Conservation (phyloP, 2,113 vertebrate species). For the Heterocephalus glaber region DNA sequence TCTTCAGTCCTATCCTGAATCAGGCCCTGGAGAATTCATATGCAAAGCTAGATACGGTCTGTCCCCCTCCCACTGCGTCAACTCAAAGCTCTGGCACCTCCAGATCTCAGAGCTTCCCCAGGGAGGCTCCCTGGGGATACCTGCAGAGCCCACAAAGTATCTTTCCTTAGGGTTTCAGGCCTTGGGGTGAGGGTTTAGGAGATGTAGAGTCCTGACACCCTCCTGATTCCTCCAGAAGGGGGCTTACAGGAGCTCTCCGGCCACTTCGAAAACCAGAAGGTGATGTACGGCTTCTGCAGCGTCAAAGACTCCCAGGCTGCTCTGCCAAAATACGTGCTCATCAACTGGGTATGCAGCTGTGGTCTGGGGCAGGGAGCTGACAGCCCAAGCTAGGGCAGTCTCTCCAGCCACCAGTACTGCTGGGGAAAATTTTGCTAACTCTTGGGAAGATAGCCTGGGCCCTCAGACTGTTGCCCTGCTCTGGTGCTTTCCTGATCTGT, state of each 20-base stretch:
- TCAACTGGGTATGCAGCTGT: slow-evolving; percentile 94
- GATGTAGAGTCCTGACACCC: background rate
- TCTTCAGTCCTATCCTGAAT: background rate
- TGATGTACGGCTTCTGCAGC: slow-evolving; percentile 99
- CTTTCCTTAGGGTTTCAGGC: background rate
- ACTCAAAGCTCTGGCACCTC: background rate
- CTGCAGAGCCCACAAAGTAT: background rate
- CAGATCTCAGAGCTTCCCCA: background rate
- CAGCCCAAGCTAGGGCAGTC: background rate
- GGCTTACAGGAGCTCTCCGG: slow-evolving; percentile 93
- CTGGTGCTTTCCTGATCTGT: background rate
- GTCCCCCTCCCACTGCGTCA: background rate
- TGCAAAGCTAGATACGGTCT: background rate
- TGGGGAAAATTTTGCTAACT: background rate
- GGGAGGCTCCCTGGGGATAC: background rate
- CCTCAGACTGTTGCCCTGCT: background rate
- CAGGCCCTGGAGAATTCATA: background rate
- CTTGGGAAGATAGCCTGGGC: background rate
- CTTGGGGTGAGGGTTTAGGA: background rate
- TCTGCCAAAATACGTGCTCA: slow-evolving; percentile 96
- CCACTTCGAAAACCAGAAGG: slow-evolving; percentile 93
- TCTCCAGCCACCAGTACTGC: fast-evolving
- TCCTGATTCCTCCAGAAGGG: slow-evolving; percentile 87
- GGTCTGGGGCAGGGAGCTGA: background rate
- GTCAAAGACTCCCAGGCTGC: slow-evolving; percentile 94